Evolutionary conservation across 1,140 invertebrate species (phyloP).

Genomic region (Drosophila bocqueti): DNA sequence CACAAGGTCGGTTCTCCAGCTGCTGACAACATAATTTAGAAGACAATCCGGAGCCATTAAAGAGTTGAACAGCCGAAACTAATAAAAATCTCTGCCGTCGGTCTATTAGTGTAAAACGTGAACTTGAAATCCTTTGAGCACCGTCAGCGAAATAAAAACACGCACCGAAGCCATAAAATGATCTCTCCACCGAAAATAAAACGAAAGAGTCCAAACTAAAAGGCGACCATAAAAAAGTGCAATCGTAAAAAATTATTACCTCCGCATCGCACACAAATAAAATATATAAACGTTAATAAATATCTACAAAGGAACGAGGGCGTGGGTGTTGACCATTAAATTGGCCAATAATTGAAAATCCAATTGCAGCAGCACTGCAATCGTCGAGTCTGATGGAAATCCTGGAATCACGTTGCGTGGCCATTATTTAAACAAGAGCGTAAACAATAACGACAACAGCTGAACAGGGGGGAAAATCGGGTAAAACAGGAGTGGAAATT

Average conservation of each 20-base stretch:
- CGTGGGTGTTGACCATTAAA: conserved; percentile 66
- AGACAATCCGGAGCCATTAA: conserved; percentile 63
- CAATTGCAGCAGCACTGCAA: conserved; percentile 71
- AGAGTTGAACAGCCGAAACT: conserved; percentile 59
- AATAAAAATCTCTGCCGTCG: conserved; percentile 43
- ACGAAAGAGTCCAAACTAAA: conserved; percentile 47
- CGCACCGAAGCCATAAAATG: conserved; percentile 79
- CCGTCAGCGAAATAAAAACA: conserved; percentile 78
- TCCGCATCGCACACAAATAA: conserved; percentile 27
- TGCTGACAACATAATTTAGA: conserved; percentile 76
- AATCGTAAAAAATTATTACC: conserved; percentile 74
- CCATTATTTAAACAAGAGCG: conserved; percentile 83
- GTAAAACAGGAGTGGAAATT: conserved; percentile 63
- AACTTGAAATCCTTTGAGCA: conserved; percentile 83
- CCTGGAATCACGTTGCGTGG: conserved; percentile 69
- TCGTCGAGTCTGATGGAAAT: conserved; percentile 34
- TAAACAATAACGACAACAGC: conserved; percentile 81
- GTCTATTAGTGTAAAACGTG: conserved; percentile 72
- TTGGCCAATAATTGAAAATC: conserved; percentile 83
- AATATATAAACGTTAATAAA: conserved; percentile 53
- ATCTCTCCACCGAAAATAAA: conserved; percentile 33
- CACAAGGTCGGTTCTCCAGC: conserved; percentile 55
- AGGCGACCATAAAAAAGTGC: conserved; percentile 76
- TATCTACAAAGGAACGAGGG: conserved; percentile 33
- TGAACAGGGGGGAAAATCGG: conserved; percentile 23